Percentiles rank a stretch among this genome's conserved stretches.
These are phyloP conservation scores for Eulemur albifrons DNA, from an alignment of 2,797 vertebrate species.

Conservation along the genomic window DNA sequence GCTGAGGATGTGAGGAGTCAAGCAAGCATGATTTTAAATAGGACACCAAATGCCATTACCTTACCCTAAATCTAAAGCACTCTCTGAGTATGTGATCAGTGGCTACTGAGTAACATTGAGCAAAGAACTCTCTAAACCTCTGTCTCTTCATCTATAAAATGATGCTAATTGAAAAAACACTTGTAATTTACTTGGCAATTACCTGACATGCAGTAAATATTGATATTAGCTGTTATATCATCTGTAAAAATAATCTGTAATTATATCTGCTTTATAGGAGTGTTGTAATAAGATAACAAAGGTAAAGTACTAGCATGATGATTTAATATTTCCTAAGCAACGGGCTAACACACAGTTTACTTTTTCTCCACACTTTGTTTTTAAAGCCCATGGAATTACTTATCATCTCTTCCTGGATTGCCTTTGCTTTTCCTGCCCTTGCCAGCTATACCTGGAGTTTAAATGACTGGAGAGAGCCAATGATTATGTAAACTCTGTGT, in stretches of 20 bases:
- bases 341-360: not conserved
- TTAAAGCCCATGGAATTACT: not conserved
- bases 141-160: constrained; percentile 20
- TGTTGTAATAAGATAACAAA: not conserved
- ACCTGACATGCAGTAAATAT: constrained; percentile 21
- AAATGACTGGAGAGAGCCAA: not conserved
- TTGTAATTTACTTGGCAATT: constrained; percentile 3
- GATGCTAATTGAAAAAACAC: not conserved
- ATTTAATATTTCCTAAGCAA: not conserved
- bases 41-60: not conserved
- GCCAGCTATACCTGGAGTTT: not conserved
- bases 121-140: not conserved
- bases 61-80: not conserved
- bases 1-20: not conserved
- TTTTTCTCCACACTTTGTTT: not conserved
- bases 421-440: not conserved
- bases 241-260: constrained; percentile 9
- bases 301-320: not conserved
- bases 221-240: constrained; percentile 11
- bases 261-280: not conserved
- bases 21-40: not conserved
- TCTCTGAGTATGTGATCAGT: not conserved
- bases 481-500: not conserved
- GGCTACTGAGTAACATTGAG: not conserved
- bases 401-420: not conserved